Conservation (phyloP, 2,888 invertebrate genomes). For the Campopleginae sp. region DNA sequence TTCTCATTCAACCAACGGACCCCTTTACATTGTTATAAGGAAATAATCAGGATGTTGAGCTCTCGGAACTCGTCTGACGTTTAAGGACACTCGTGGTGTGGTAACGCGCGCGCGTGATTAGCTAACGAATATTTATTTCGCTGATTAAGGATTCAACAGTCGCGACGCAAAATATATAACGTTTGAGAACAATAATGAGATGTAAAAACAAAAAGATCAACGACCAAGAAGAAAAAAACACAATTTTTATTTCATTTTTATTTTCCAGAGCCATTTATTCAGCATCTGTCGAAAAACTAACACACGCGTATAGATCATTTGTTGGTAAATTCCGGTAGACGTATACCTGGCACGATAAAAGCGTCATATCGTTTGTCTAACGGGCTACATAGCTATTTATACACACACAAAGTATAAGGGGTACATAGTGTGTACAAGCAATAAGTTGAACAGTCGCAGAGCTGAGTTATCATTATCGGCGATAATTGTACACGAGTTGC, state of each 20-base stretch:
- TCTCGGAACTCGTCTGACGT: constrained; percentile 19
- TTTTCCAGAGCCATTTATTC: constrained; percentile 19
- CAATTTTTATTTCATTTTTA: background rate
- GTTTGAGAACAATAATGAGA: background rate
- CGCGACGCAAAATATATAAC: background rate
- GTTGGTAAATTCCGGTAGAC: constrained; percentile 57
- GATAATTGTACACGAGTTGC: constrained; percentile 68
- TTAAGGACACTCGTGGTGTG: constrained; percentile 28
- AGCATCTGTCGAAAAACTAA: constrained; percentile 12
- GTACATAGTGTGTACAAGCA: constrained; percentile 16
- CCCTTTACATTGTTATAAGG: constrained; percentile 50
- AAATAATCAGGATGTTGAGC: constrained; percentile 28
- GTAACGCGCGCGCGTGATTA: background rate
- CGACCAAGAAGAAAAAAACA: background rate
- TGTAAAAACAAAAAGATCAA: background rate
- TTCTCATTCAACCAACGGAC: constrained; percentile 39
- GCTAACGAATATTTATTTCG: background rate
- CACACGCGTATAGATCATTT: constrained; percentile 26
- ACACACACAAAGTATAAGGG: constrained; percentile 35
- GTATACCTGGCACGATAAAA: constrained; percentile 52
- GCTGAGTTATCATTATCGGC: constrained; percentile 72
- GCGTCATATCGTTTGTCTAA: constrained; percentile 64
- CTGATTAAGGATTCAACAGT: background rate
- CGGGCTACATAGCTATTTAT: constrained; percentile 51
- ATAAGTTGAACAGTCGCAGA: constrained; percentile 52